These are phyloP conservation scores for Venturia canescens DNA, from an alignment of 1,140 invertebrate genomes.

Conservation along the genomic window DNA sequence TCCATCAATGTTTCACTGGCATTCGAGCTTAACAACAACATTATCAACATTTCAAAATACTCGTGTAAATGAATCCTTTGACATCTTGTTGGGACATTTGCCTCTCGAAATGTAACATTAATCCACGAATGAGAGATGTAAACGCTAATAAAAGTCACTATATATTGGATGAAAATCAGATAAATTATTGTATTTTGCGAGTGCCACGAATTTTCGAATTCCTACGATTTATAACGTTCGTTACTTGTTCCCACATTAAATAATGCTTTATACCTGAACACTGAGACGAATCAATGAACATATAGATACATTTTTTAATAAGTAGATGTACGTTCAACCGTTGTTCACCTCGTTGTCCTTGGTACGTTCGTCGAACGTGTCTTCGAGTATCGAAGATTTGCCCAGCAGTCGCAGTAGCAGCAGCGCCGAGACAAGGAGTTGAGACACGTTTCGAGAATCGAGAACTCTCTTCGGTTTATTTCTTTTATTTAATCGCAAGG, in stretches of 20 bases:
- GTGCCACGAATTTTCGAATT: no score
- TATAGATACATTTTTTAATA: background rate
- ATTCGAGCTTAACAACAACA: no score
- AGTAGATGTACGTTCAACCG: background rate
- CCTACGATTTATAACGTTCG: no score
- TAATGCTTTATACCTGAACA: background rate
- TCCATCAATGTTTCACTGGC: no score
- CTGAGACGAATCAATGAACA: background rate
- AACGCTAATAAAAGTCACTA: no score
- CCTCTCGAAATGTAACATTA: no score
- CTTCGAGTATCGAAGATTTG: background rate
- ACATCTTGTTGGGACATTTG: no score
- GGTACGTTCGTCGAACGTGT: constrained; percentile 3
- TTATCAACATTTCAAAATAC: no score
- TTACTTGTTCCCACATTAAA: background rate
- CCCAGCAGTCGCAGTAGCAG: background rate
- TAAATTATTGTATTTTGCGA: no score
- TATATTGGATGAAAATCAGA: no score
- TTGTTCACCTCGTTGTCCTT: constrained; percentile 1
- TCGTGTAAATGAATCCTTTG: no score
- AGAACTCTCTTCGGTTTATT: background rate
- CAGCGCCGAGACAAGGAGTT: background rate
- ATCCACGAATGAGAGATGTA: no score
- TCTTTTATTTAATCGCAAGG: background rate
- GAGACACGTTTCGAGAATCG: constrained; percentile 8